Evolutionary conservation across 2,113 vertebrate genomes (phyloP), one percentile per base, ranked within the genome.

Genomic region (Brachionichthys hirsutus): DNA sequence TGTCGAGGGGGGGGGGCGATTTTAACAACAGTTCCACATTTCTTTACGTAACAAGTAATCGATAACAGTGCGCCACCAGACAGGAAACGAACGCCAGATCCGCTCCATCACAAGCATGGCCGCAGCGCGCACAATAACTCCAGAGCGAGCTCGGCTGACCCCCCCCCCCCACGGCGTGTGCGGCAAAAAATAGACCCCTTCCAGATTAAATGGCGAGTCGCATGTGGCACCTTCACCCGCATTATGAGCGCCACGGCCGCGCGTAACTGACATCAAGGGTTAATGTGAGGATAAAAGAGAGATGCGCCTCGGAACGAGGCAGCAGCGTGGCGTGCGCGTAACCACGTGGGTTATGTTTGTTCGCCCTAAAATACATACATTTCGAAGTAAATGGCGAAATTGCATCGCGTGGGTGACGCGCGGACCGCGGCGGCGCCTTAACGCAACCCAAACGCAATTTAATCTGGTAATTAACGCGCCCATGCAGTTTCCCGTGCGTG

Each of bases 341-440:
- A 94, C 93, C 94, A 95, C 94, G 94, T 95, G 94, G 93, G 94
- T 94, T 90, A 14, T 95, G 93, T 94, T 94, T 94, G 93, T 91
- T 92, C 87, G 88, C 88, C 87, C 87, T 89, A 83, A 89, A 94
- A 93, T 89, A 65, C 88, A 73, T 76, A 78, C 80, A 87, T 91
- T 93, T 91, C 69, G 48, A 81, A 60, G 54, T 38, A 43, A 82
- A 91, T 93, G 77, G 54, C 54, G 34, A 58, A 87, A 70, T 72
- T 73, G 71, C 44, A 16, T 2, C 50, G 3, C n/a, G 2, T 4
- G 7, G 16, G 12, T 41, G 69, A 24, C 2, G 24, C 15, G 40
- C 0, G 9, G 6, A 54, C 34, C 9, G 2, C 14, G 38, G 11
- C 8, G 15, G 30, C 55, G 14, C 6, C 42, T 40, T 5, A 0